Conservation (phyloP, 2,113 vertebrate genomes). For the Crotalus helleri region DNA sequence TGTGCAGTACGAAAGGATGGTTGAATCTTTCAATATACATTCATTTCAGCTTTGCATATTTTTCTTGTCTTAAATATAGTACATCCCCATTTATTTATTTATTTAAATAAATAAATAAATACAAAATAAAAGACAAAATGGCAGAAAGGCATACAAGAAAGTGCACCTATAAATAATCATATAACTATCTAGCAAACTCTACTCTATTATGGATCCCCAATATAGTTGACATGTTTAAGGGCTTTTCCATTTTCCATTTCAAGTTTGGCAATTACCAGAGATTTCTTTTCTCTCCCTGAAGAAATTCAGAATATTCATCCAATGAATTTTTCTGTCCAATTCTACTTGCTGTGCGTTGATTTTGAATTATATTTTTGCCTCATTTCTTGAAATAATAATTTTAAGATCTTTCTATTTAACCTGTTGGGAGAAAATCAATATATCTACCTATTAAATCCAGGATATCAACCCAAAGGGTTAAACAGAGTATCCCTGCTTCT, state of each 20-base stretch:
- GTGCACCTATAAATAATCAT: background rate
- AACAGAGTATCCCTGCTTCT: background rate
- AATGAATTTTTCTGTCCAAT: background rate
- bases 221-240: background rate
- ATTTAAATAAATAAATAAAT: background rate
- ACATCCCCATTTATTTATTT: background rate
- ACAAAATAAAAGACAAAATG: background rate
- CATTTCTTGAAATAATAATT: conserved; percentile 13
- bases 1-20: background rate
- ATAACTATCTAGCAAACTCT: background rate
- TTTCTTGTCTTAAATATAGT: background rate
- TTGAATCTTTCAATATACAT: background rate
- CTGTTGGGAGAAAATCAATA: conserved; percentile 21
- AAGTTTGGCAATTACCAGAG: background rate
- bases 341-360: background rate
- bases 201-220: background rate
- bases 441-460: conserved; percentile 1
- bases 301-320: background rate
- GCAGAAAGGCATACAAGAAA: background rate
- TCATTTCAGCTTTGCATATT: background rate
- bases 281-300: background rate
- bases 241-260: background rate
- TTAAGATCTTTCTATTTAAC: conserved; percentile 16
- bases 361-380: conserved; percentile 35
- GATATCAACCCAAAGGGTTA: conserved; percentile 27